Evolutionary conservation across 2,113 vertebrate species (phyloP).

Genomic region (Aythya baeri): DNA sequence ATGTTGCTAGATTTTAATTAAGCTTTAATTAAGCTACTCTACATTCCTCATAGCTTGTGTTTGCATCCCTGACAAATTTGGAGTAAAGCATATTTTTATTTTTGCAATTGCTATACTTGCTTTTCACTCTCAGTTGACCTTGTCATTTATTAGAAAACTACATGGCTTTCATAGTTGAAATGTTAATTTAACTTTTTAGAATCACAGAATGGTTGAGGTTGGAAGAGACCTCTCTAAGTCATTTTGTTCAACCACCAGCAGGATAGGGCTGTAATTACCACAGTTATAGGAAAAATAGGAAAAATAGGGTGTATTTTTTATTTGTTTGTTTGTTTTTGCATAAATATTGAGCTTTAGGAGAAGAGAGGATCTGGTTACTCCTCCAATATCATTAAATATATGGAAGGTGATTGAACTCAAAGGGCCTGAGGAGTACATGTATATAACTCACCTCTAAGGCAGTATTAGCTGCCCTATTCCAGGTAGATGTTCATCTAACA

Average conservation of each 20-base stretch:
- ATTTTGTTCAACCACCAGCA: neutral
- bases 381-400: neutral
- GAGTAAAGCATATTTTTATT: slow-evolving; percentile 26
- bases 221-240: neutral
- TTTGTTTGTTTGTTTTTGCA: neutral
- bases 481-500: neutral
- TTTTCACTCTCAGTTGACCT: slow-evolving; percentile 25
- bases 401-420: neutral
- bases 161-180: neutral
- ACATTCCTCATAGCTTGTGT: neutral
- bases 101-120: neutral
- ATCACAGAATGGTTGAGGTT: neutral
- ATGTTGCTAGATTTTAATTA: neutral
- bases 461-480: neutral
- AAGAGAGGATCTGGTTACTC: neutral
- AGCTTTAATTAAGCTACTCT: neutral
- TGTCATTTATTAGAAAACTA: neutral
- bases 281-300: neutral
- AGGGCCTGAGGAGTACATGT: neutral
- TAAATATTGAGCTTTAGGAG: neutral
- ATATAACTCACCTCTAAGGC: neutral
- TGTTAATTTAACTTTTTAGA: neutral
- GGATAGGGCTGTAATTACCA: neutral
- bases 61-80: neutral
- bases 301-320: neutral